phyloP scores from a whole-genome alignment of 2,888 invertebrate genomes.

The Uropetala carovei region DNA sequence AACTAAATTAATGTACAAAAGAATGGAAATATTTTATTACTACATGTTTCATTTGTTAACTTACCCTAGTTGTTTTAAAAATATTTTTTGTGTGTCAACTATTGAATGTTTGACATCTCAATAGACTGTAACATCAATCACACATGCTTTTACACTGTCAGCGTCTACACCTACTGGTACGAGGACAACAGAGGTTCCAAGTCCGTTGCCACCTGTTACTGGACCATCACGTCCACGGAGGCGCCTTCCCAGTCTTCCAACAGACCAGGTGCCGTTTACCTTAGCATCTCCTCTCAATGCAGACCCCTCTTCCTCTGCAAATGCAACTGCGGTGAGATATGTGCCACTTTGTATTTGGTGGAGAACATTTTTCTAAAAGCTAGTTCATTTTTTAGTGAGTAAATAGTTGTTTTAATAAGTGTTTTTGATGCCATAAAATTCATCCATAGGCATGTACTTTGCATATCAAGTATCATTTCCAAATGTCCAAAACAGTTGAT shows the following conservation, averaged over 20 bases:
- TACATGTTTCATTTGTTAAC: no score
- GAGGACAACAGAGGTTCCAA: conserved; percentile 3
- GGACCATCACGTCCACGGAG: conserved; percentile 65
- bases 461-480: no score
- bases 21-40: no score
- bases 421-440: neutral
- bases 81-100: neutral
- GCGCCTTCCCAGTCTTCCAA: conserved; percentile 67
- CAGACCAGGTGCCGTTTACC: conserved; percentile 65
- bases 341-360: conserved; percentile 3
- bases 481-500: no score
- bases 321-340: conserved; percentile 62
- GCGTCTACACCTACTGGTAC: conserved; percentile 35
- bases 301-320: conserved; percentile 67
- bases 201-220: conserved; percentile 1
- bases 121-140: neutral
- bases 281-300: conserved; percentile 65
- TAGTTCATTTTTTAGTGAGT: neutral
- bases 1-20: no score
- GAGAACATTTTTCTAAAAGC: neutral
- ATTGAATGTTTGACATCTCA: neutral
- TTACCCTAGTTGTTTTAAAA: neutral
- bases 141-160: neutral
- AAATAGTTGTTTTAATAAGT: neutral
- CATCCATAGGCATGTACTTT: neutral